Base-by-base conservation (phyloP, 2,797 vertebrate genomes). In the Chiloscyllium punctatum region DNA sequence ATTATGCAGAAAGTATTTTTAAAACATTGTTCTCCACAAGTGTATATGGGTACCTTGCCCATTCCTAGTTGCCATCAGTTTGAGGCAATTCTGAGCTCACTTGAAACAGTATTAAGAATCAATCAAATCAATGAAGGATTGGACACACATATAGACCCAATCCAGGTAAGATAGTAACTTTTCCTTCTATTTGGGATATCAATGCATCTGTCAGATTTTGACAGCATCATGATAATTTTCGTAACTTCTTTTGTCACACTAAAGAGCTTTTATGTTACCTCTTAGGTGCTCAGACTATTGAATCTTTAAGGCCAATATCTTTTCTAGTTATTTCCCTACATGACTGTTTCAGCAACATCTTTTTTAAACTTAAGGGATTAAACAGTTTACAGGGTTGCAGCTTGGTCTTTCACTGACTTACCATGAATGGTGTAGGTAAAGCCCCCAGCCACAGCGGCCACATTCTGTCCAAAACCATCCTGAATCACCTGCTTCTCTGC, bases 341-440 rank as follows among this genome's bases (percentile, higher is more conserved):
- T 53, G 51, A 30, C 48, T 33, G 27, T 77, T 53, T 77, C 21
- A 48, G 23, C 42, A 53, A 51, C 16, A 74, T 51, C 15, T 11
- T 48, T 48, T 72, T 48, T 23, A 48, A 94, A 16, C 3, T 25
- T 74, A 21, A 94, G 37, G 30, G 42, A 4, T 13, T 72, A 25
- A 6, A 16, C 3, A 16, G 57, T n/a, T 68, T 18, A 92, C 68
- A 3, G 94, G 27, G 4, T 2, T 94, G 37, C 23, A 33, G 27
- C 71, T 9, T 95, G 94, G 2, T 95, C 42, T 74, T 16, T 74
- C 27, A 95, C 25, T 95, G 23, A 94, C 97, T 96, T 97, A 99
- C 99, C 98, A 88, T 99, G 99, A 96, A 99, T 97, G 13, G 98
- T 98, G 95, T 98, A 99, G 95, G 98, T 99, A 96, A 99, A 99